Percentiles rank a stretch among this genome's conserved stretches.
phyloP scores from a whole-genome alignment of 2,113 vertebrate genomes.

The Ceyx cyanopectus region DNA sequence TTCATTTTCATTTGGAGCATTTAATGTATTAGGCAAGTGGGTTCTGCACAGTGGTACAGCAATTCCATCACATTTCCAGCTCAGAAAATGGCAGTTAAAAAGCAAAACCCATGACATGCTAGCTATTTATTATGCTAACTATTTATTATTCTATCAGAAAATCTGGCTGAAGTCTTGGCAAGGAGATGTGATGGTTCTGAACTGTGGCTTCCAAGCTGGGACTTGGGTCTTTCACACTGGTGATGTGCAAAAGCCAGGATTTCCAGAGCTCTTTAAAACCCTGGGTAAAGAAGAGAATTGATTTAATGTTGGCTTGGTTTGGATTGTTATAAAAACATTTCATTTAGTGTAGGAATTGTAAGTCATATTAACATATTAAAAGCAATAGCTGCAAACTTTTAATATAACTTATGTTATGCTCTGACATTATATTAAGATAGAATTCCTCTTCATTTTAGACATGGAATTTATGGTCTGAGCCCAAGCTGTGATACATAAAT shows the following conservation, averaged over 20 bases:
- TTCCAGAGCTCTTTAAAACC: neutral
- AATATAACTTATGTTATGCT: neutral
- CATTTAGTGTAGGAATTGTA: neutral
- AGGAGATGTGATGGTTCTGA: neutral
- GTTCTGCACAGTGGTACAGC: neutral
- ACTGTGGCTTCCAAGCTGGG: neutral
- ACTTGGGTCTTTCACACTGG: neutral
- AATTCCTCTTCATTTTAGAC: neutral
- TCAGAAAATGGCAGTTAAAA: neutral
- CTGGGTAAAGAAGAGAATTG: neutral
- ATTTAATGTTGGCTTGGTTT: neutral
- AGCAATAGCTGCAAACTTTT: neutral
- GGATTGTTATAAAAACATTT: neutral
- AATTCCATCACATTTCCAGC: neutral
- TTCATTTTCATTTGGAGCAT: neutral
- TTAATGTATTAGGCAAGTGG: neutral
- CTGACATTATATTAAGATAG: neutral
- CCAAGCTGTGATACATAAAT: neutral
- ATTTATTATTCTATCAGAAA: neutral
- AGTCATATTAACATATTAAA: neutral
- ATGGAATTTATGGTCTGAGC: neutral
- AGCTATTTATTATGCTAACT: neutral
- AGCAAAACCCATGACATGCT: neutral
- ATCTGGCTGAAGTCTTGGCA: neutral
- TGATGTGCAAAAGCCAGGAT: neutral